Evolutionary conservation across 1,140 invertebrate genomes (phyloP).

Genomic region (Drosophila bipectinata): DNA sequence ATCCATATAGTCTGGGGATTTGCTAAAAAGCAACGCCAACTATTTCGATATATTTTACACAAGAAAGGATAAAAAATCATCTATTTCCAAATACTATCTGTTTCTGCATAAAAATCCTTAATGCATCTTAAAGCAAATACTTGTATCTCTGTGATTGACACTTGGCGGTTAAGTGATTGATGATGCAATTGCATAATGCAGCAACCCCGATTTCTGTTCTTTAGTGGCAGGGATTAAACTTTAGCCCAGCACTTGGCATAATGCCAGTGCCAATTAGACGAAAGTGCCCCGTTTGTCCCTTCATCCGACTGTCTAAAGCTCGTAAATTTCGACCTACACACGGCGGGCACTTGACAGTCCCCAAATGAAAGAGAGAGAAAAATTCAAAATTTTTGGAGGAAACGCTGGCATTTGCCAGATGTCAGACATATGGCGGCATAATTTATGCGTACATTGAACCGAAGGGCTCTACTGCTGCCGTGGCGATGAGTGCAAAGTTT

Average conservation of each 20-base stretch:
- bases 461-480: constrained; percentile 17
- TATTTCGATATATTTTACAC: neutral
- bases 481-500: constrained; percentile 38
- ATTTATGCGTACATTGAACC: constrained; percentile 77
- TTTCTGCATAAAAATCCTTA: neutral
- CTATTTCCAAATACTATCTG: too few species aligned
- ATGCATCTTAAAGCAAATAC: neutral
- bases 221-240: constrained; percentile 31
- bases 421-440: constrained; percentile 73
- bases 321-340: constrained; percentile 60
- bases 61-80: too few species aligned
- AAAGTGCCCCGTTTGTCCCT: constrained; percentile 29
- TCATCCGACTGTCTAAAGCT: constrained; percentile 9
- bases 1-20: too few species aligned
- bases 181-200: constrained; percentile 23
- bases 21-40: neutral
- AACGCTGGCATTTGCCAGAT: constrained; percentile 34
- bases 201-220: constrained; percentile 16
- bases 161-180: constrained; percentile 24
- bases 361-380: constrained; percentile 19
- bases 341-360: constrained; percentile 49
- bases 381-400: constrained; percentile 12
- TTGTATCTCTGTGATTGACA: constrained; percentile 3
- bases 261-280: constrained; percentile 70
- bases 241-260: constrained; percentile 48